phyloP scores from a whole-genome alignment of 1,140 invertebrate genomes.

The Oncopodura yosiiana region DNA sequence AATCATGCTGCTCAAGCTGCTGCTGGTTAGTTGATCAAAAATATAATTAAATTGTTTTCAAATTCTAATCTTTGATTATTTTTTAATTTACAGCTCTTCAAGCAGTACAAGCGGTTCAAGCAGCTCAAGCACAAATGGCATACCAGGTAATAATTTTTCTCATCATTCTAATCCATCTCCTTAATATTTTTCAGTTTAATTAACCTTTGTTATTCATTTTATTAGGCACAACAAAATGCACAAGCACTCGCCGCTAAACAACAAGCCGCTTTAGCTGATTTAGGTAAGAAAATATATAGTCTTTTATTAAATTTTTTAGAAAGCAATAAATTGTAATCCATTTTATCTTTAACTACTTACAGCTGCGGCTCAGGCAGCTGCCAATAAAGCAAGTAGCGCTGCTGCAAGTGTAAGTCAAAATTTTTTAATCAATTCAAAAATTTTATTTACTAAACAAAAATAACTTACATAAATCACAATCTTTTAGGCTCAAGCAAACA shows the following conservation, averaged over 20 bases:
- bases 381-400: constrained; percentile 22
- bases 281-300: too few relatives aligned
- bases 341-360: too few relatives aligned
- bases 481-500: constrained; percentile 31
- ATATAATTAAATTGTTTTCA: not conserved
- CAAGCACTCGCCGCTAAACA: constrained; percentile 36
- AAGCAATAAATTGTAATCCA: too few relatives aligned
- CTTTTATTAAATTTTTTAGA: too few relatives aligned
- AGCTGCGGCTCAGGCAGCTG: constrained; percentile 36
- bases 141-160: not conserved
- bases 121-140: constrained; percentile 35
- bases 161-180: not conserved
- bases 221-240: constrained; percentile 36
- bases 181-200: not conserved
- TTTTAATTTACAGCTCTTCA: constrained; percentile 27
- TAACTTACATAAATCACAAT: constrained; percentile 16
- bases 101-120: constrained; percentile 33
- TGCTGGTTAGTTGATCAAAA: constrained; percentile 9
- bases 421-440: not conserved
- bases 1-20: constrained; percentile 36
- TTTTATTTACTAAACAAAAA: not conserved
- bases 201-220: constrained; percentile 3
- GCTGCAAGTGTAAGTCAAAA: not conserved
- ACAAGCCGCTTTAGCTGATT: constrained; percentile 35
- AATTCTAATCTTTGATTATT: not conserved